These are phyloP conservation scores for Junonia oenone DNA, from an alignment of 2,888 invertebrate species.

Conservation along the genomic window DNA sequence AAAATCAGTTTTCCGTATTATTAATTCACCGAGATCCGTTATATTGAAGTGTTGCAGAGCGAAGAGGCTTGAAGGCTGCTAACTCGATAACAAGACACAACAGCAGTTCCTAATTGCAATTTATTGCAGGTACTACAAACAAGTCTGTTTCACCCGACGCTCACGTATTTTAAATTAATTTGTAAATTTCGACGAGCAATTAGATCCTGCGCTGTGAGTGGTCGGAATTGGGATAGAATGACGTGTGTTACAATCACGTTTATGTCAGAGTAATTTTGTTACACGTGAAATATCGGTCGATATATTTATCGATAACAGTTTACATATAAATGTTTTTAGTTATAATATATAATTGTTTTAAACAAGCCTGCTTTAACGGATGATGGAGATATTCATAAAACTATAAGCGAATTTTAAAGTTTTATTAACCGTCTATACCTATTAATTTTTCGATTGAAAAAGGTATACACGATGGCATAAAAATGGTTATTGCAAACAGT, in stretches of 20 bases:
- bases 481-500: no score
- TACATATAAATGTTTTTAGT: no score
- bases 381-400: no score
- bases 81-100: slow-evolving; percentile 78
- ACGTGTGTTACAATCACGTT: neutral
- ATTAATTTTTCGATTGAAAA: no score
- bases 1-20: slow-evolving; percentile 40
- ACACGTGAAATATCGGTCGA: no score
- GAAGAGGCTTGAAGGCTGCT: slow-evolving; percentile 66
- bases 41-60: slow-evolving; percentile 53
- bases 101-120: slow-evolving; percentile 77
- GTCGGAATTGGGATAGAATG: slow-evolving; percentile 16
- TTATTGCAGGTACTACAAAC: slow-evolving; percentile 79
- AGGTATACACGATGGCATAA: no score
- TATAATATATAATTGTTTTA: no score
- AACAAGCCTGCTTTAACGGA: no score
- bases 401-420: no score
- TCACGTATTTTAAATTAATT: slow-evolving; percentile 78
- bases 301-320: no score
- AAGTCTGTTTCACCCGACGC: slow-evolving; percentile 69
- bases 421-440: no score
- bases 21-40: slow-evolving; percentile 54
- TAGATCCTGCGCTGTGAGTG: slow-evolving; percentile 41
- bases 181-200: slow-evolving; percentile 62
- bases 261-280: neutral